Percentiles rank a stretch among this genome's conserved stretches.
phyloP scores from a whole-genome alignment of 1,140 invertebrate genomes.

The Alviniconcha marisindica region DNA sequence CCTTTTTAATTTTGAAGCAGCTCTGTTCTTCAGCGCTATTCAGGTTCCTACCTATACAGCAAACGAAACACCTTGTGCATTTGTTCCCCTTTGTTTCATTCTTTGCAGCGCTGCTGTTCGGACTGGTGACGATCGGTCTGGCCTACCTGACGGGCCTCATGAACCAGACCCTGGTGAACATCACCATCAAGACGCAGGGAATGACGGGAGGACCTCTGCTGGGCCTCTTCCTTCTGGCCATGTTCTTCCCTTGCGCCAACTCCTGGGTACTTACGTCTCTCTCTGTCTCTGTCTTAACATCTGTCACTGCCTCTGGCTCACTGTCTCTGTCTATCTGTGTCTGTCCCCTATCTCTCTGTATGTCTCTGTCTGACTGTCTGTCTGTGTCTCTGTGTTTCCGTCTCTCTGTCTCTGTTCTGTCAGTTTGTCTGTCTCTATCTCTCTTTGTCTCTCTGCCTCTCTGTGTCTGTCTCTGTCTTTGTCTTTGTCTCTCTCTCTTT shows the following conservation, averaged over 20 bases:
- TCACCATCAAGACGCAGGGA: slow-evolving; percentile 68
- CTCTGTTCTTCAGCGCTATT: background rate
- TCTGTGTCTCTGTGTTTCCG: background rate
- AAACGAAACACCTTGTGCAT: background rate
- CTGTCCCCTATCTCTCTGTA: background rate
- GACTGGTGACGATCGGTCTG: slow-evolving; percentile 62
- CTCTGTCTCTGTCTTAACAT: background rate
- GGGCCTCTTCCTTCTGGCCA: slow-evolving; percentile 60
- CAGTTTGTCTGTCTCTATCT: background rate
- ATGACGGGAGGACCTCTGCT: slow-evolving; percentile 70
- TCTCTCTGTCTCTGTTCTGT: background rate
- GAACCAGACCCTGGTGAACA: slow-evolving; percentile 63
- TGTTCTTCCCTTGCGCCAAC: slow-evolving; percentile 69
- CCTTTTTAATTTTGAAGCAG: background rate
- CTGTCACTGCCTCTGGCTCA: background rate
- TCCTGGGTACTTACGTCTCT: slow-evolving; percentile 44
- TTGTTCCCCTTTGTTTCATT: background rate
- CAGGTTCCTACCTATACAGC: background rate
- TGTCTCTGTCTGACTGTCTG: background rate
- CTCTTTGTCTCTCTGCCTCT: background rate
- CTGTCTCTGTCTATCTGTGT: background rate
- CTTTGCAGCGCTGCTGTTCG: slow-evolving; percentile 57
- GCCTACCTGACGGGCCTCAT: slow-evolving; percentile 63
- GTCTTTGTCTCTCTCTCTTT: background rate
- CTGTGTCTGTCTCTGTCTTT: background rate